These are phyloP conservation scores for Philopedon plagiatum DNA, from an alignment of 2,888 invertebrate genomes.

Conservation along the genomic window DNA sequence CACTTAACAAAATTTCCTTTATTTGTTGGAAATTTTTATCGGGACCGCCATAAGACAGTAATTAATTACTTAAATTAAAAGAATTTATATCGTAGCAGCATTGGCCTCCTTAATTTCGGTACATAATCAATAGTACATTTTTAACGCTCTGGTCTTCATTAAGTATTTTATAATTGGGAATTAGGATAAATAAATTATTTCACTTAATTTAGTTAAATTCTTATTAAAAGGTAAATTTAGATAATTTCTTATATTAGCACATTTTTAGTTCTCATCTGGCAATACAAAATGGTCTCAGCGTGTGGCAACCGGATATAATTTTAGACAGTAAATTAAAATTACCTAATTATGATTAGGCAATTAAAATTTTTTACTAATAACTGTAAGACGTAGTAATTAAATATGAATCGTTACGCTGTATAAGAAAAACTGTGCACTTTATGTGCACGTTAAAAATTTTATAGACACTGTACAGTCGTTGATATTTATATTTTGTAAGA, in stretches of 20 bases:
- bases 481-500: no score
- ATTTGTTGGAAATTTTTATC: no score
- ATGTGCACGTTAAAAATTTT: neutral
- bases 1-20: no score
- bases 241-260: constrained; percentile 20
- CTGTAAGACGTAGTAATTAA: constrained; percentile 3
- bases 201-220: neutral
- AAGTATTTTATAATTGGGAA: neutral
- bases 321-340: constrained; percentile 19
- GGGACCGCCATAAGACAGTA: no score
- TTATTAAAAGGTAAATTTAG: constrained; percentile 10
- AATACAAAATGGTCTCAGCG: constrained; percentile 3
- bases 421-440: constrained; percentile 4
- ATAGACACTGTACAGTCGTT: no score
- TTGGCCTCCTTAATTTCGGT: no score
- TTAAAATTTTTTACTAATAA: constrained; percentile 12
- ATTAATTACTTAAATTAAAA: no score
- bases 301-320: constrained; percentile 21
- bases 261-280: constrained; percentile 19
- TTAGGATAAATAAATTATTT: constrained; percentile 3
- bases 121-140: no score
- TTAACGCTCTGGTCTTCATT: neutral
- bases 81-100: no score
- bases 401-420: neutral
- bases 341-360: constrained; percentile 6